Evolutionary conservation across 2,888 invertebrate species (phyloP).

Genomic region (Archaeoteleia sp.): DNA sequence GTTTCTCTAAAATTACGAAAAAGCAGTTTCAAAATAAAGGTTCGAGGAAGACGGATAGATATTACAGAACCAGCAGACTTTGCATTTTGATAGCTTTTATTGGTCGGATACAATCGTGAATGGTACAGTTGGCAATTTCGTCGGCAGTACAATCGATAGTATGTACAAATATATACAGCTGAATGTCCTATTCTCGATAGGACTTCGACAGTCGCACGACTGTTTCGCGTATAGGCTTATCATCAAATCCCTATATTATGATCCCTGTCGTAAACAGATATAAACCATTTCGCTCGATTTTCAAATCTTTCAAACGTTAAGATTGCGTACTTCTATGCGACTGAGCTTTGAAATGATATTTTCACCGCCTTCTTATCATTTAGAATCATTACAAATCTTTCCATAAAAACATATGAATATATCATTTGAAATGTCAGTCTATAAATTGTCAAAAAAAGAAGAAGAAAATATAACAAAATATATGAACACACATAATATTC

Average conservation of each 20-base stretch:
- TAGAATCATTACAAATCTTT: not conserved
- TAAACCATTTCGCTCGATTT: conserved; percentile 19
- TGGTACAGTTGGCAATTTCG: conserved; percentile 70
- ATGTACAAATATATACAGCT: conserved; percentile 71
- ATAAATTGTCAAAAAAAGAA: too few species aligned
- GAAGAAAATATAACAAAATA: too few species aligned
- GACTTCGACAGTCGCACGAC: conserved; percentile 26
- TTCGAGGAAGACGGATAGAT: conserved; percentile 23
- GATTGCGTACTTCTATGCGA: conserved; percentile 24
- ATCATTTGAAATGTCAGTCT: too few species aligned
- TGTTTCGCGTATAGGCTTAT: conserved; percentile 38
- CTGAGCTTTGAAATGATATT: conserved; percentile 1
- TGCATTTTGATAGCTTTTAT: conserved; percentile 63
- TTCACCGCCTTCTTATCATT: not conserved
- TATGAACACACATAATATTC: too few species aligned
- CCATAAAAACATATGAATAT: too few species aligned
- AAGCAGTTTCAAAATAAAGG: conserved; percentile 22
- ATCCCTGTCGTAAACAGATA: conserved; percentile 37
- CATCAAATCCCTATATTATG: conserved; percentile 37
- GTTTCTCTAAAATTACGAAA: too few species aligned
- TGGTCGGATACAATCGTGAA: conserved; percentile 70
- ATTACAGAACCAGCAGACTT: conserved; percentile 5
- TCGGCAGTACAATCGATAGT: conserved; percentile 66
- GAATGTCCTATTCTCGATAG: conserved; percentile 28
- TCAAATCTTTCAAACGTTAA: conserved; percentile 19